Base-by-base conservation (phyloP, 2,797 vertebrate species). In the Pseudopleuronectes americanus region DNA sequence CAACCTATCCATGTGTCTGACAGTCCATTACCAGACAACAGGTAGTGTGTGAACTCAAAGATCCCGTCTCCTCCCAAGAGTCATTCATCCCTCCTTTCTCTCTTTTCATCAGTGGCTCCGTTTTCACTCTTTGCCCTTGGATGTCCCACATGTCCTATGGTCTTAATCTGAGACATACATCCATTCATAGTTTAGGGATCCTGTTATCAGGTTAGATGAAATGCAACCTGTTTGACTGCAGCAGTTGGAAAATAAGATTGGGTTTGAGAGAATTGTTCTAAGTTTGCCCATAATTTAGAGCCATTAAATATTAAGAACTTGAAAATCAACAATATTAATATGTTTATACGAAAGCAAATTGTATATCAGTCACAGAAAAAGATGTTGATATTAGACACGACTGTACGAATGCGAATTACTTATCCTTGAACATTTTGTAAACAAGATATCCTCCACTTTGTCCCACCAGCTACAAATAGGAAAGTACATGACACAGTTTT, bases 41-140 rank as follows among this genome's bases (percentile, higher is more conserved):
- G 67, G 72, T 74, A 71, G 56, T 5, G 58, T 87, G 79, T 83
- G 77, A 86, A 82, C 81, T 71, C 71, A n/a, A 28, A 36, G 26
- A 66, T 82, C 55, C 43, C 5, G 3, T 79, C 78, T 83, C 61
- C 49, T 71, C 53, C 51, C 31, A 28, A 58, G 76, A 56, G 75
- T 80, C 70, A 84, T 70, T 80, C 22, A 84, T 67, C 77, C 63
- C 55, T 62, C 76, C 77, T 81, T 84, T 84, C 83, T 87, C 84
- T 75, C 59, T 83, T 84, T 84, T 81, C 83, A 76, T 51, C 8
- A 1, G 49, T 58, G 74, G 84, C 77, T 89, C 76, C 61, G 56
- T 85, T 86, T 87, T 87, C 84, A 75, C 52, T 77, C 43, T 28
- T 22, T 83, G 81, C 63, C 76, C 81, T 85, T 68, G 47, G 41